Conservation (phyloP, 1,140 invertebrate species). For the Aricia agestis region DNA sequence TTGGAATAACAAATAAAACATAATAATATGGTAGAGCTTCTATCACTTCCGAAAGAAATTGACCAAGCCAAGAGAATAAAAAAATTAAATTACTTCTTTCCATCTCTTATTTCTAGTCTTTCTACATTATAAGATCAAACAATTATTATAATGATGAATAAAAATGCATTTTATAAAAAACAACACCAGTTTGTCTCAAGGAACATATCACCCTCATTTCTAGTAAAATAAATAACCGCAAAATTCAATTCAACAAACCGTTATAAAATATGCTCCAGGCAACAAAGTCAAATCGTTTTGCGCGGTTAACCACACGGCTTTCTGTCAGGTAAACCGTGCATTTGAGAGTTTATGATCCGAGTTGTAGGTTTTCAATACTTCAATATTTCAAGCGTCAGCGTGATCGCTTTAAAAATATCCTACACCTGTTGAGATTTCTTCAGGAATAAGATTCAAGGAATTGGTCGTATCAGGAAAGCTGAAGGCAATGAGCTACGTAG, state of each 20-base stretch:
- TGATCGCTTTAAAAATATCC: conserved; percentile 41
- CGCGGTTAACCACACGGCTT: conserved; percentile 67
- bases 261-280: conserved; percentile 70
- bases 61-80: no score
- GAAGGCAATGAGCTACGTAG: neutral
- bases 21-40: no score
- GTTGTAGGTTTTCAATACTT: conserved; percentile 54
- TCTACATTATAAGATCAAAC: no score
- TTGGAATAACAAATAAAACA: no score
- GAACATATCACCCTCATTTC: conserved; percentile 39
- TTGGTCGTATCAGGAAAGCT: neutral
- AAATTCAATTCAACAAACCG: conserved; percentile 73
- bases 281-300: conserved; percentile 71
- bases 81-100: no score
- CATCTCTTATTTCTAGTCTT: no score
- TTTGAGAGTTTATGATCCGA: conserved; percentile 63
- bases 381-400: conserved; percentile 55
- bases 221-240: conserved; percentile 72
- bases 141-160: no score
- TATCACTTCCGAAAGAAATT: no score
- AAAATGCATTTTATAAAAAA: no score
- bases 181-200: neutral
- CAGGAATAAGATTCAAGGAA: neutral
- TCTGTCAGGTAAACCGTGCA: conserved; percentile 63
- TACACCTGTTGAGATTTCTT: conserved; percentile 52